Base-by-base conservation (phyloP, 1,140 invertebrate genomes). In the Babylonia areolata region DNA sequence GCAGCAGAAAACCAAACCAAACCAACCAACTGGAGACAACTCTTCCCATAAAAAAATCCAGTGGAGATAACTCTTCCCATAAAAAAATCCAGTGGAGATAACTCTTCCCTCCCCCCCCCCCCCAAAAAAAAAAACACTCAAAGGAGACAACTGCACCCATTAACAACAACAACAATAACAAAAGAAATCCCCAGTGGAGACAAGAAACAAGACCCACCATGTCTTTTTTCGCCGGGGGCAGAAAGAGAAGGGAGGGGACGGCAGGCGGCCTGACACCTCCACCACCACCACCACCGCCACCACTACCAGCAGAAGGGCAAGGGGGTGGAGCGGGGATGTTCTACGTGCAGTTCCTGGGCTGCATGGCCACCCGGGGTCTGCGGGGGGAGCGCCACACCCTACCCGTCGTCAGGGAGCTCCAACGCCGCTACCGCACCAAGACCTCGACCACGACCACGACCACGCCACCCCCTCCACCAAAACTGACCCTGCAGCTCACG, bases 261-360 rank as follows among this genome's bases (percentile, higher is more conserved):
- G 28, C 20, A 12, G 58, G 20, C 15, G 58, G 28, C 58, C 46
- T n/a, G n/a, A 51, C 6, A 20, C 20, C 46, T 51, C 46, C 46
- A 11, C 20, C 46, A 51, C 6, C 6, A 11, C 46, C 9, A 51
- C 20, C 46, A n/a, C n/a, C n/a, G n/a, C 37, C 42, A 84, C 15
- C 64, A 84, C 9, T 9, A 51, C 9, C 9, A 51, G 46, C 9
- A 51, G 46, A 17, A 51, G 46, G 46, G 2, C 40, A 46, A 33
- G 83, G 73, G n/a, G 31, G 85, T 69, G 98, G 98, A 95, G 98
- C 99, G 94, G 98, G 98, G 46, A 98, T 98, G 54, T 99, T 99
- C 95, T 99, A 99, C 94, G 98, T 99, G 77, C 98, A 98, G 97
- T 99, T 99, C 95, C 95, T 99, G 89, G 98, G 98, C 33, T 98